Percentiles rank a stretch among this genome's conserved stretches.
Conservation (phyloP, 2,888 invertebrate genomes). For the Zaprionus obscuricornis region DNA sequence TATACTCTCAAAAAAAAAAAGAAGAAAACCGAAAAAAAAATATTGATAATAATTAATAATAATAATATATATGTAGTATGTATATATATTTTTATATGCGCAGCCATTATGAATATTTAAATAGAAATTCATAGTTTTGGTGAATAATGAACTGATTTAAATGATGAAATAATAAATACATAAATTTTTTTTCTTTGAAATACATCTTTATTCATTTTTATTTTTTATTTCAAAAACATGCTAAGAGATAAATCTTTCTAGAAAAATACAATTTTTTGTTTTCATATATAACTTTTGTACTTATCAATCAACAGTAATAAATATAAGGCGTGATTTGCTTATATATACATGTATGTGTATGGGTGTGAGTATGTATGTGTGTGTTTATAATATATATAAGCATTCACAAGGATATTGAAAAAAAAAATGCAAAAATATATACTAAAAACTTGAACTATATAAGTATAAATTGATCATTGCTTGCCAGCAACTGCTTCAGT, state of each 20-base stretch:
- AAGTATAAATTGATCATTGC: conserved; percentile 8
- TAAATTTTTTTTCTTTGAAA: too few relatives aligned
- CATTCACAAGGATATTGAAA: conserved; percentile 16
- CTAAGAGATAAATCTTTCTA: background rate
- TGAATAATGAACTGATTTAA: conserved; percentile 48
- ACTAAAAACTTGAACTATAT: conserved; percentile 13
- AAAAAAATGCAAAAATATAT: conserved; percentile 13
- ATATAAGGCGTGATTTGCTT: too few relatives aligned
- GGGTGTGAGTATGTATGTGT: too few relatives aligned
- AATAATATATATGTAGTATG: conserved; percentile 14
- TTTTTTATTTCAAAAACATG: too few relatives aligned
- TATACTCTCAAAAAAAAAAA: background rate
- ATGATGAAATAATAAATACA: too few relatives aligned
- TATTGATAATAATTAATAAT: conserved; percentile 18
- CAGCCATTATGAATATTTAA: conserved; percentile 26
- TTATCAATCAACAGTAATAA: conserved; percentile 42
- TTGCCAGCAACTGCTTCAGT: background rate
- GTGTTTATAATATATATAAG: too few relatives aligned
- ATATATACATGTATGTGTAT: conserved; percentile 22
- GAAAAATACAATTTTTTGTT: background rate
- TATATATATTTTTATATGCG: conserved; percentile 44
- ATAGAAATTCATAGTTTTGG: conserved; percentile 27
- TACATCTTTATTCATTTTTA: too few relatives aligned
- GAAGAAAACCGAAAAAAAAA: conserved; percentile 12
- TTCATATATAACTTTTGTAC: background rate